Evolutionary conservation across 2,888 invertebrate species (phyloP), one percentile per base, ranked within the genome.

Genomic region (Caenorhabditis afra): DNA sequence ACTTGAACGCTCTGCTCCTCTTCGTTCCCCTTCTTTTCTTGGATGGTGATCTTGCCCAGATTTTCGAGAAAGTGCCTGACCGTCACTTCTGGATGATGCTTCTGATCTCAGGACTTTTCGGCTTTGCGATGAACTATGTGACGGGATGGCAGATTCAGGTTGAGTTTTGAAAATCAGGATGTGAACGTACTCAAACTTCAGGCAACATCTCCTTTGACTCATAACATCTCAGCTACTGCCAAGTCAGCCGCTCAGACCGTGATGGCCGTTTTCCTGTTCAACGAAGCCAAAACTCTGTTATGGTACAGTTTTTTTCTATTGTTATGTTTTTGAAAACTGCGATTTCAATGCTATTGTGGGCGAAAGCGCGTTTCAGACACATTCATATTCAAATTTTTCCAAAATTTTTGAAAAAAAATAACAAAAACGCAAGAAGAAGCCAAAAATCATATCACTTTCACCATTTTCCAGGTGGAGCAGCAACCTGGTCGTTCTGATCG

Each of bases 211-310:
- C 96, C 99, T 0, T 92, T 99, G 77, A 99, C 99, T 0, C 98
- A 99, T 92, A 90, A 90, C 77, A 90, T 99, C 88, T 97, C 97
- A 4, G 99, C 99, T 20, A 99, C 99, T 7, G 98, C 99, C 0
- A 99, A 99, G 91, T 97, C 99, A 0, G 97, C 97, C 90, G 95
- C 95, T 0, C 99, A 99, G 92, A 99, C 99, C 12, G 94, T 99
- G 1, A 92, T 99, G 76, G 99, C 97, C 0, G 96, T 96, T 2
- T 94, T 95, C 88, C 95, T 94, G 94, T 97, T 94, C 91, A 55
- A 41, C 7, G 91, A 92, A 23, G 16, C 77, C 20, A 89, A 89
- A 67, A 78, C 86, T 5, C 10, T 92, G 0, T 91, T 96, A 0
- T 99, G 99, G 99, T 99, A 98, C 11, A 5, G 29, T n/a, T 18